Evolutionary conservation across 1,140 invertebrate genomes (phyloP), one percentile per base, ranked within the genome.

Genomic region (Brachionus rubens): DNA sequence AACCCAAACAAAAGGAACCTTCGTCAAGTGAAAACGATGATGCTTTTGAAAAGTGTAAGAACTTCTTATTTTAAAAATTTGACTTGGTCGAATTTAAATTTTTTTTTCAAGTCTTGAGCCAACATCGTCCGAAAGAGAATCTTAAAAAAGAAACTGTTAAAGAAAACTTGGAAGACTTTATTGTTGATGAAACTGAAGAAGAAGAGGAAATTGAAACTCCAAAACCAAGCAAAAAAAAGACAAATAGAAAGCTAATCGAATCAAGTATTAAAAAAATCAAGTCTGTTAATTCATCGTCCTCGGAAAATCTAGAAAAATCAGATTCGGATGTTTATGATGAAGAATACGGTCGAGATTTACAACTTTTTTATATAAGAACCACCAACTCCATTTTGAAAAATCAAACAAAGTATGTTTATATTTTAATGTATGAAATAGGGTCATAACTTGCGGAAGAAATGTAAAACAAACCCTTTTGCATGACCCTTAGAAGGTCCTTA

Each of bases 1-100:
- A 19, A 59, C 28, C 14, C 3, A 14, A 16, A 40, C 1, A 33
- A 36, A 59, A 59, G n/a, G 33, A 65, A n/a, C 36, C 33, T n/a
- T 65, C 59, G 41, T 65, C 59, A 24, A 65, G 59, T 65, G 59
- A 65, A n/a, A 54, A 54, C 36, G 59, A 65, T n/a, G 59, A 65
- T 14, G 59, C 40, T 43, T 65, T 65, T 24, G 59, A 65, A 65
- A 65, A 65, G 43, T 65, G 59, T 65, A 26, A 65, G 10, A 3
- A 7, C n/a, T n/a, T n/a, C n/a, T n/a, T n/a, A n/a, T n/a, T n/a
- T n/a, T n/a, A n/a, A n/a, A 40, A 16, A 5, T 5, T 62, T 10
- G 7, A 19, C 19, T 62, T 62, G 28, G 7, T 5, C 7, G 12
- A 19, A 19, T 4, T 26, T 5, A 19, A 12, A 50, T 50, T 50